Base-by-base conservation (phyloP, 2,888 invertebrate genomes). In the Agapetus fuscipes region DNA sequence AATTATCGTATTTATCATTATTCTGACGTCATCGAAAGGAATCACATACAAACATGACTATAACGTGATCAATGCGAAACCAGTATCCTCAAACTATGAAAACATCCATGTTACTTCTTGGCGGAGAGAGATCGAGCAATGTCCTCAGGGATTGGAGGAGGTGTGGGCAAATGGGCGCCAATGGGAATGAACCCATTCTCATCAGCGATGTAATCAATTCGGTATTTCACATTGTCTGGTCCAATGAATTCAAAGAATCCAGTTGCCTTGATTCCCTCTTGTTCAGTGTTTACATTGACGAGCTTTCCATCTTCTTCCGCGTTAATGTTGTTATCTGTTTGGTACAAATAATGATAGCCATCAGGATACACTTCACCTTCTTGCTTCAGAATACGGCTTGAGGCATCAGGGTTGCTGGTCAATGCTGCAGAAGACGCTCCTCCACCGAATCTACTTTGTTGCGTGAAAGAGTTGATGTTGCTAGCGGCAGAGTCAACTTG, bases 191-290 rank as follows among this genome's bases (percentile, higher is more conserved):
- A 70, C 5, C 71, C 71, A 50, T 72, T 69, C 45, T 72, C 71
- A 52, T 74, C 74, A 5, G 74, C 72, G n/a, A 62, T 61, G 50
- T 74, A 74, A 38, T 64, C 61, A 15, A 74, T 62, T 2, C 62
- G 59, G 51, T 73, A 70, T 16, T 66, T 58, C 2, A 63, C 55
- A 27, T 72, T 72, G 52, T 74, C 73, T 32, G 72, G 72, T 2
- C 71, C 72, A 1, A 72, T 71, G 53, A 72, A 74, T 34, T 69
- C 64, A 51, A 62, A 74, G 49, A 66, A 71, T 14, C 74, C 74
- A 34, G 62, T 61, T 2, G 72, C 68, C 7, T 64, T 60, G 41
- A 75, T 60, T 3, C 62, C 65, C 48, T 71, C 71, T 2, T 56
- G 56, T n/a, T 64, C 61, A 41, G 65, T 61, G 1, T 67, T 63